phyloP scores from a whole-genome alignment of 2,888 invertebrate genomes.

The Athetis lepigone region DNA sequence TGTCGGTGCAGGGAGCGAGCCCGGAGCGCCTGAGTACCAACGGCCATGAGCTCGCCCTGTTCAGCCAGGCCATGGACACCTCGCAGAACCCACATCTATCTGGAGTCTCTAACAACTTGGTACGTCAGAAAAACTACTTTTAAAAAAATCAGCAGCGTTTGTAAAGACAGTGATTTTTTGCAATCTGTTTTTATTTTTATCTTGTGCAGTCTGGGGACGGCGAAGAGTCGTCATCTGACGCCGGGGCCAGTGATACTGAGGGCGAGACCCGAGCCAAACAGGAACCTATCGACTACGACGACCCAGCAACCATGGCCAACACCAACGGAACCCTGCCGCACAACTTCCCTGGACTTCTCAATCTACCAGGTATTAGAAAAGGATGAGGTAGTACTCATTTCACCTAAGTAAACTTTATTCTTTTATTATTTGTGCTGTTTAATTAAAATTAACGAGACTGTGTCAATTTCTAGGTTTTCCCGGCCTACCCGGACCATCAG shows the following conservation, averaged over 20 bases:
- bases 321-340: conserved; percentile 92
- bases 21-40: conserved; percentile 91
- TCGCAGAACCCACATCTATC: conserved; percentile 92
- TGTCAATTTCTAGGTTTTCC: conserved; percentile 91
- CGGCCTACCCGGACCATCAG: conserved; percentile 95
- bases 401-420: neutral
- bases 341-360: conserved; percentile 95
- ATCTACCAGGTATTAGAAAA: conserved; percentile 92
- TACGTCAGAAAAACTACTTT: too few relatives aligned
- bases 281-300: conserved; percentile 93
- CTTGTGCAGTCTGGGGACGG: conserved; percentile 89
- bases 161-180: too few relatives aligned
- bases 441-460: conserved; percentile 7
- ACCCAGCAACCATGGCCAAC: conserved; percentile 92
- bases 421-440: neutral
- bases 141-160: too few relatives aligned
- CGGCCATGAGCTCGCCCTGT: conserved; percentile 93
- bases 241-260: conserved; percentile 93
- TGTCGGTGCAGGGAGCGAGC: conserved; percentile 87
- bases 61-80: conserved; percentile 95
- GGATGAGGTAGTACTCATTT: conserved; percentile 2
- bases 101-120: conserved; percentile 88
- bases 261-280: conserved; percentile 92
- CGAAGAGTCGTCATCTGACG: conserved; percentile 96
- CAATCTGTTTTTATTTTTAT: neutral